These are phyloP conservation scores for Dynastes maya DNA, from an alignment of 2,888 invertebrate genomes.

Conservation along the genomic window DNA sequence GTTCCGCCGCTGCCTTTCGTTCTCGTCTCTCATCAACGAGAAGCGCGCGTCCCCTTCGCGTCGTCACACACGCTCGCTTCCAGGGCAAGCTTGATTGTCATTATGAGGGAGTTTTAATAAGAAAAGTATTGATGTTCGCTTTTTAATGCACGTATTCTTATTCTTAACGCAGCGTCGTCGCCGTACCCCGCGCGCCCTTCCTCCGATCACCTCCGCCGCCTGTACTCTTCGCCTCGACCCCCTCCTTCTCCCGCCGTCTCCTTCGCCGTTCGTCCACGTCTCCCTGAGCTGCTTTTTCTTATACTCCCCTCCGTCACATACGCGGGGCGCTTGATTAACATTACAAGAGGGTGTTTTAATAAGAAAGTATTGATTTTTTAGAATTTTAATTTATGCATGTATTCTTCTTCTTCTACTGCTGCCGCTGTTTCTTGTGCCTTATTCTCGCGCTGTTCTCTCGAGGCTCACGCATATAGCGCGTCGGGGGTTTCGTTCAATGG, in stretches of 20 bases:
- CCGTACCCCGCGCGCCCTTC: constrained; percentile 58
- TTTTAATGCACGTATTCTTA: constrained; percentile 70
- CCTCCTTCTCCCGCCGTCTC: constrained; percentile 34
- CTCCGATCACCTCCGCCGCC: constrained; percentile 28
- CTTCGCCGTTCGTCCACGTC: constrained; percentile 52
- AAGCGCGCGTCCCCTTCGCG: constrained; percentile 47
- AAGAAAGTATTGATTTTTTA: constrained; percentile 69
- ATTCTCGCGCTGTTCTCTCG: constrained; percentile 28
- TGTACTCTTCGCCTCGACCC: constrained; percentile 25
- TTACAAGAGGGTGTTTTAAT: constrained; percentile 66
- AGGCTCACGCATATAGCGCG: constrained; percentile 40
- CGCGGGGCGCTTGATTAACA: constrained; percentile 66
- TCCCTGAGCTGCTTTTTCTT: constrained; percentile 62
- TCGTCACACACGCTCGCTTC: constrained; percentile 65
- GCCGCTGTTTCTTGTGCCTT: constrained; percentile 36
- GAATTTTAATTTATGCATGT: constrained; percentile 69
- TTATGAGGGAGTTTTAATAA: constrained; percentile 71
- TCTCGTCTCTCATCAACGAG: constrained; percentile 42
- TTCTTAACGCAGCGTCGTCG: constrained; percentile 66
- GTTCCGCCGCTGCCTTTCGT: constrained; percentile 25
- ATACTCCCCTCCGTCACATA: constrained; percentile 64
- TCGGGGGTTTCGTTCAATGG: constrained; percentile 21
- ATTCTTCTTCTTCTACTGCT: constrained; percentile 60
- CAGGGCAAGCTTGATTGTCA: constrained; percentile 68
- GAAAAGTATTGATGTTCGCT: constrained; percentile 71